Evolutionary conservation across 2,888 invertebrate genomes (phyloP), one percentile per base, ranked within the genome.

Genomic region (Brenthis hecate): DNA sequence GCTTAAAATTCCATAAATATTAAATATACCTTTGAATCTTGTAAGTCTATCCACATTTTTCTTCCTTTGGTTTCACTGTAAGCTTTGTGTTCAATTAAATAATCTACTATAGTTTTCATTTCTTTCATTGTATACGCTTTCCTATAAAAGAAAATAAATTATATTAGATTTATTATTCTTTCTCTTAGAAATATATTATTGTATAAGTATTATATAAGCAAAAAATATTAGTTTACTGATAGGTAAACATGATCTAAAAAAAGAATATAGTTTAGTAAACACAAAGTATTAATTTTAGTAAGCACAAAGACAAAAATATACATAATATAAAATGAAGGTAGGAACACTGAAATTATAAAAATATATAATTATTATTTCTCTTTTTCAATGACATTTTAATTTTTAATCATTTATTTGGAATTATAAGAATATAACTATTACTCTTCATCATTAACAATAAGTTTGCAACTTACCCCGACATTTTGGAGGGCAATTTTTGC

Each of bases 11-110:
- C 3, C 0, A 14, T 50, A 60, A 13, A 47, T 23, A 56, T 32
- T 6, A 16, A 58, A 74, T 75, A 81, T 80, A 92, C 93, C 75
- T 81, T 77, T 23, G 88, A 80, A 72, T 78, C 84, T 5, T 88
- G 87, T 79, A 84, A 87, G 53, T 90, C 86, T 76, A 87, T 79
- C 93, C 93, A 93, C 87, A 92, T 88, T 77, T 88, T 92, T 67
- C 89, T 80, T 13, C 88, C 93, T 74, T 74, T 89, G 16, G 83
- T 77, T 78, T 89, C 87, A 65, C 78, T 73, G 73, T 84, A 93
- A 5, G 84, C 81, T 69, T 82, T 85, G 28, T 84, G 80, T 66
- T 86, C 82, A 36, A 76, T 77, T 67, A 93, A 75, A 78, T 90
- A 92, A 0, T 91, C 86, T 58, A 93, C 88, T 66, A 93, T 92